Evolutionary conservation across 2,888 invertebrate genomes (phyloP).

Genomic region (Drosophila incognita): DNA sequence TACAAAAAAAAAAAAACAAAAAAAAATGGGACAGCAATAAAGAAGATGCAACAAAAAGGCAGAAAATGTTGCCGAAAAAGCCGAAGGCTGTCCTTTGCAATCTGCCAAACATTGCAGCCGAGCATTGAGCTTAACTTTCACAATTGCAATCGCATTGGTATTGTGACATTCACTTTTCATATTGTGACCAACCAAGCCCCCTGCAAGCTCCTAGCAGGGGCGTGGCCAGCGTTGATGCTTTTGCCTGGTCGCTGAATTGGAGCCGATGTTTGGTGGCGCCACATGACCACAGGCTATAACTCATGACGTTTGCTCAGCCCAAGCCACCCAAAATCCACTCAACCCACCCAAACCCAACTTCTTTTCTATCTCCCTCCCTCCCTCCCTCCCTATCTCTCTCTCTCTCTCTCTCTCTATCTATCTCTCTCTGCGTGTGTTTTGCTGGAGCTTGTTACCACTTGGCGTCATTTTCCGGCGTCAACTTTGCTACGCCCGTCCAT

Average conservation of each 20-base stretch:
- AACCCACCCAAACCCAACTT: background rate
- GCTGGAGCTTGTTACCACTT: constrained; percentile 36
- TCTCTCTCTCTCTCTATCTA: background rate
- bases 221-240: constrained; percentile 19
- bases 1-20: background rate
- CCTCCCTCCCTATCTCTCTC: background rate
- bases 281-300: constrained; percentile 67
- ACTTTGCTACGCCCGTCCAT: constrained; percentile 61
- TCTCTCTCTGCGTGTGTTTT: background rate
- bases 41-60: background rate
- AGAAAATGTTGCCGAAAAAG: constrained; percentile 37
- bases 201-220: background rate
- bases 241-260: constrained; percentile 15
- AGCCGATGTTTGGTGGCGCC: constrained; percentile 55
- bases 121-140: constrained; percentile 68
- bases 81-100: constrained; percentile 29
- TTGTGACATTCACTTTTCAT: constrained; percentile 69
- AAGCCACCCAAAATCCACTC: background rate
- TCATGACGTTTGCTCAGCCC: constrained; percentile 41
- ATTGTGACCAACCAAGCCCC: constrained; percentile 14
- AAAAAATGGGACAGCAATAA: constrained; percentile 1
- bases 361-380: background rate
- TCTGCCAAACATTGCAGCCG: constrained; percentile 54
- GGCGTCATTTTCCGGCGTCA: constrained; percentile 70
- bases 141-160: constrained; percentile 67